Base-by-base conservation (phyloP, 2,113 vertebrate genomes). In the rabbit (Oryctolagus cuniculus) region DNA sequence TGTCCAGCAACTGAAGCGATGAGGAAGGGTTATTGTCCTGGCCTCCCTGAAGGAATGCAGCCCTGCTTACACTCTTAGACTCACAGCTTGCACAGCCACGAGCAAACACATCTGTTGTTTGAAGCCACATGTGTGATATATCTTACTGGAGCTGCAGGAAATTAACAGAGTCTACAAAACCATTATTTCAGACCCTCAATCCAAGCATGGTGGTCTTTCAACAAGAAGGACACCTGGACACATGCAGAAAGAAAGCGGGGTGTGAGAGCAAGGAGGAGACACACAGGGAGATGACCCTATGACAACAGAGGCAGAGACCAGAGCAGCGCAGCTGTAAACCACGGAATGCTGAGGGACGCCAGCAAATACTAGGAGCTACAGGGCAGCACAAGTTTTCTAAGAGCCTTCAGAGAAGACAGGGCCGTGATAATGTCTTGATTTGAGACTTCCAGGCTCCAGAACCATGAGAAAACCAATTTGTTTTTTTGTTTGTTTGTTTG, bases 11-110 rank as follows among this genome's bases (percentile, higher is more conserved):
- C 49, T 7, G 34, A 81, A 89, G 7, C 55, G 17, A 13, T 9
- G 8, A 44, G 31, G 29, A 49, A 17, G 69, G 4, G 31, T 3
- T 51, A 51, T 83, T 3, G 5, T 22, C 13, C 5, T 24, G 16
- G 82, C 17, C 19, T 10, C 13, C 5, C 1, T 6, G 16, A 67
- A 10, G 24, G 13, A 8, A 3, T 5, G 0, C 0, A 8, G 27
- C 11, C 2, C n/a, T 38, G 34, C n/a, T 53, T 44, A 70, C 5
- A 38, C 6, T 44, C 15, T 44, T 36, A 72, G 58, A 75, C 19
- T 9, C 11, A 1, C 0, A 27, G 44, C 1, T 6, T 72, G 38
- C 13, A 75, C 17, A n/a, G 58, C 27, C 10, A 11, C 7, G 70
- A 91, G 27, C 53, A 38, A n/a, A 36, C 16, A 81, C 16, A 24